These are phyloP conservation scores for Biston betularia DNA, from an alignment of 2,888 invertebrate species.

Conservation along the genomic window DNA sequence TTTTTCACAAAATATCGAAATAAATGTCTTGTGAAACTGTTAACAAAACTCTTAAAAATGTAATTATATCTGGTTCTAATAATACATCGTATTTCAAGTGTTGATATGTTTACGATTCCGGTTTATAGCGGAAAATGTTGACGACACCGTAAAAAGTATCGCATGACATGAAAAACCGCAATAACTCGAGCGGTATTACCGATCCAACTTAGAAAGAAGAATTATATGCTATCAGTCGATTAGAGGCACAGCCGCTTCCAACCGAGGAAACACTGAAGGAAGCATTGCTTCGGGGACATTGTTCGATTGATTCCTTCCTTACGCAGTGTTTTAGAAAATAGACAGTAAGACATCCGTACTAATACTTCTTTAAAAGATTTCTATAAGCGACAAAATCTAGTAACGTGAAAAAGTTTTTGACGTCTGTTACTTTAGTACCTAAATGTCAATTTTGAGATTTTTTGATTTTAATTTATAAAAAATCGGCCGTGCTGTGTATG, in stretches of 20 bases:
- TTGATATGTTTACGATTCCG: constrained; percentile 38
- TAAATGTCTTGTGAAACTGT: constrained; percentile 38
- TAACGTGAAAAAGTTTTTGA: not conserved
- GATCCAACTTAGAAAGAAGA: constrained; percentile 64
- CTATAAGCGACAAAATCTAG: not conserved
- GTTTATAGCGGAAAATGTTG: constrained; percentile 59
- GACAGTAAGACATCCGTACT: not conserved
- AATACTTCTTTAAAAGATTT: not conserved
- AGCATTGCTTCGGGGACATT: constrained; percentile 12
- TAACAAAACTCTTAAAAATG: constrained; percentile 36
- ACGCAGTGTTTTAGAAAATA: not conserved
- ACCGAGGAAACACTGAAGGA: constrained; percentile 16
- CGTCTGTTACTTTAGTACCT: not conserved
- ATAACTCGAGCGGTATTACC: constrained; percentile 72
- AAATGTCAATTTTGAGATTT: not conserved
- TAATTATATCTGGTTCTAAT: constrained; percentile 26
- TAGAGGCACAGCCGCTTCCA: constrained; percentile 44
- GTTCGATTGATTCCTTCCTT: not conserved
- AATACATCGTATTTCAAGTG: constrained; percentile 39
- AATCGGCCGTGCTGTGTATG: constrained; percentile 22
- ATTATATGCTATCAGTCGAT: constrained; percentile 60
- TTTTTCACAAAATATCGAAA: constrained; percentile 36
- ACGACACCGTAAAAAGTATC: constrained; percentile 57
- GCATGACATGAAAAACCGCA: constrained; percentile 75
- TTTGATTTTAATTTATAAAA: not conserved